Evolutionary conservation across 2,888 invertebrate genomes (phyloP).

Genomic region (Odontothrips loti): DNA sequence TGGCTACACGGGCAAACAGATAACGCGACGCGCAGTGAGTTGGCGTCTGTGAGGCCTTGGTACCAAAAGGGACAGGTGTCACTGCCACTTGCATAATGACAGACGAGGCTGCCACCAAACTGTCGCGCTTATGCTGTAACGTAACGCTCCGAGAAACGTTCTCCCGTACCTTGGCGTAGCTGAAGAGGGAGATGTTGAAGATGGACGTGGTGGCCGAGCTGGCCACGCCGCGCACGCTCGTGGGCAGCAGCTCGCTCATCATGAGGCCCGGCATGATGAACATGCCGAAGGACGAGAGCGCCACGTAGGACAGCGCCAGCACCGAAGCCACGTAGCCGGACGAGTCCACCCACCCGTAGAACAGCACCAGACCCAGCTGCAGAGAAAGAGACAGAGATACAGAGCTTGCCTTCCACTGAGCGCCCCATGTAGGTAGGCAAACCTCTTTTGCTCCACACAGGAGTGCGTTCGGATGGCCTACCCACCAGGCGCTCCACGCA

Average conservation of each 20-base stretch:
- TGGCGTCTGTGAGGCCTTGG: no score
- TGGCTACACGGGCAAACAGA: no score
- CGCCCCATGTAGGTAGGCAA: background rate
- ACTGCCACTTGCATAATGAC: no score
- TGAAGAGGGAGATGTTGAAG: conserved; percentile 65
- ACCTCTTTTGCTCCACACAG: background rate
- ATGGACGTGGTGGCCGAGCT: conserved; percentile 69
- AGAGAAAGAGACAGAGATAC: background rate
- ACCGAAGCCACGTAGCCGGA: background rate
- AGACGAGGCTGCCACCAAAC: no score
- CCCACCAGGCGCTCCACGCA: no score
- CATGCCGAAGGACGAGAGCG: conserved; percentile 67
- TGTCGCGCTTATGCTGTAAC: no score
- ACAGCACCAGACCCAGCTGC: background rate
- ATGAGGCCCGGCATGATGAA: conserved; percentile 71
- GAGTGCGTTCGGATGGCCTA: background rate
- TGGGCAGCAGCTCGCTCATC: conserved; percentile 70
- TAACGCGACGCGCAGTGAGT: no score
- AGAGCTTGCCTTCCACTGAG: background rate
- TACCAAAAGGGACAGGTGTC: no score
- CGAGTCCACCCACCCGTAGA: background rate
- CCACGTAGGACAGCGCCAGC: conserved; percentile 58
- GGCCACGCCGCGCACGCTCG: conserved; percentile 66
- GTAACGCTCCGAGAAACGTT: no score
- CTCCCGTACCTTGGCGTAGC: conserved; percentile 63